A percentile compares a stretch with the other conserved stretches of the same genome.
Evolutionary conservation across 2,888 invertebrate genomes (phyloP).

Genomic region (Ephialtes manifestator): DNA sequence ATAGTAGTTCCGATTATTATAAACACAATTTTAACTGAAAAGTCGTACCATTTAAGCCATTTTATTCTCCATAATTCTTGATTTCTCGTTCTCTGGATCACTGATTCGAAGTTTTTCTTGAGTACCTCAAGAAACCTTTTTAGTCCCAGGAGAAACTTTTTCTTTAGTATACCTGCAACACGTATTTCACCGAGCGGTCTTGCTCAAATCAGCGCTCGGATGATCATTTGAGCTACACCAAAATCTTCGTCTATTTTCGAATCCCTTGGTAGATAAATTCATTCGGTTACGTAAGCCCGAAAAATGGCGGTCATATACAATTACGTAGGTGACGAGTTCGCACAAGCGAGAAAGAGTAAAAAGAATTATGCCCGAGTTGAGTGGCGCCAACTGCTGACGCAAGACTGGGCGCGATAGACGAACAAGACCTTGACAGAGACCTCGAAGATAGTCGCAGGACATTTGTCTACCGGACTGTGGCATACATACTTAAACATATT

Average conservation of each 20-base stretch:
- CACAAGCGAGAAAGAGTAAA: slow-evolving; percentile 15
- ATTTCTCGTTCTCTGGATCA: background rate
- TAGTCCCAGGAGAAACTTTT: background rate
- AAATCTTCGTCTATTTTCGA: slow-evolving; percentile 17
- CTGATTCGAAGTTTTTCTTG: background rate
- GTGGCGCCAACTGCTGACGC: slow-evolving; percentile 43
- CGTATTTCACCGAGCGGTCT: background rate
- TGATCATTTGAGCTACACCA: background rate
- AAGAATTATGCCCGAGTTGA: slow-evolving; percentile 46
- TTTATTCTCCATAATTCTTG: background rate
- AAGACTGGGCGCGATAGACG: slow-evolving; percentile 30
- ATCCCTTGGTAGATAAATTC: background rate
- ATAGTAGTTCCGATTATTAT: too few species aligned
- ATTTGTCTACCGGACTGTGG: slow-evolving; percentile 26
- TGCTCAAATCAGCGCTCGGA: background rate
- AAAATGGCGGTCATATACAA: slow-evolving; percentile 10
- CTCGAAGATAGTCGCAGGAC: slow-evolving; percentile 66
- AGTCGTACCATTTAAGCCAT: too few species aligned
- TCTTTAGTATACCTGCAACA: background rate
- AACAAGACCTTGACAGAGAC: slow-evolving; percentile 76
- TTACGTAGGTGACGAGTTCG: background rate
- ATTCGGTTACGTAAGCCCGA: slow-evolving; percentile 7
- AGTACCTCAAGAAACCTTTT: background rate
- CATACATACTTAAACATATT: background rate
- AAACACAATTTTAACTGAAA: too few species aligned